Evolutionary conservation across 2,113 vertebrate species (phyloP).

Genomic region (Oryzias javanicus): DNA sequence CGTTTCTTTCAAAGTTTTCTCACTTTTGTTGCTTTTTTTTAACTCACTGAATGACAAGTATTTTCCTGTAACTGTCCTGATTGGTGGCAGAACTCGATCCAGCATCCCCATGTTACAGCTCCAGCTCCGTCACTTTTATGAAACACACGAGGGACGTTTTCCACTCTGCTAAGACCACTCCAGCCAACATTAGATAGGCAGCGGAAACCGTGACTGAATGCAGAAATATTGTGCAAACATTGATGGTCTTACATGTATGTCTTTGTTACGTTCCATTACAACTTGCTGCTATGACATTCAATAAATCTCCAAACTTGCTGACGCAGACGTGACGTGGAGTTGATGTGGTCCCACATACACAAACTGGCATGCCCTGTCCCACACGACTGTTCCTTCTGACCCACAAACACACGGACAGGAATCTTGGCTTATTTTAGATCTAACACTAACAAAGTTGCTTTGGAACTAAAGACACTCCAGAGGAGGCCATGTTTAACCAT

Average conservation of each 20-base stretch:
- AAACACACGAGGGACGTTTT: conserved; percentile 36
- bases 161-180: conserved; percentile 46
- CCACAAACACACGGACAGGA: no score
- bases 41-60: conserved; percentile 47
- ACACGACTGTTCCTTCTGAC: no score
- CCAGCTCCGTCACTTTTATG: conserved; percentile 55
- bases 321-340: conserved; percentile 64
- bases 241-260: conserved; percentile 68
- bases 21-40: conserved; percentile 43
- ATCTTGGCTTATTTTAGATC: no score
- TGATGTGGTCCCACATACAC: conserved; percentile 42
- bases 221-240: conserved; percentile 62
- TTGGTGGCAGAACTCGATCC: conserved; percentile 57
- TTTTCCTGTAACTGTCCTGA: conserved; percentile 59
- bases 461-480: background rate
- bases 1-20: conserved; percentile 28
- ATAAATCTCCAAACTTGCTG: conserved; percentile 74
- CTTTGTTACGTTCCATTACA: conserved; percentile 70
- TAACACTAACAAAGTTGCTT: background rate
- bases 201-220: conserved; percentile 56
- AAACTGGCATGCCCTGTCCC: background rate
- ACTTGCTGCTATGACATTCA: conserved; percentile 76
- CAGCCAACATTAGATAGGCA: conserved; percentile 45
- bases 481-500: no score
- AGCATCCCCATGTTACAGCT: conserved; percentile 46